A percentile compares a stretch with the other conserved stretches of the same genome.
Evolutionary conservation across 2,888 invertebrate genomes (phyloP).

Genomic region (Tanypteryx hageni): DNA sequence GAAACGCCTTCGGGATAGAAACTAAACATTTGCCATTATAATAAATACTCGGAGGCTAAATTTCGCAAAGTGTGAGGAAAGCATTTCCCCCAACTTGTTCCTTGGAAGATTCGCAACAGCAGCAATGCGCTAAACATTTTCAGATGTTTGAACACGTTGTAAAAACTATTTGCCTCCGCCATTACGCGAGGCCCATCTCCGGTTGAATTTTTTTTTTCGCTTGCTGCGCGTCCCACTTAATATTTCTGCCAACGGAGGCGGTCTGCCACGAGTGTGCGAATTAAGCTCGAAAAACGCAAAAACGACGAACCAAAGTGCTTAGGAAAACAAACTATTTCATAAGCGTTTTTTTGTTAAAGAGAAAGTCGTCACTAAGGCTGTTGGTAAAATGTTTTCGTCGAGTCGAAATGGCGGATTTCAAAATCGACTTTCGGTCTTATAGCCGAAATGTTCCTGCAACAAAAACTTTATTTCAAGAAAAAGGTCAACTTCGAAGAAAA

Average conservation of each 20-base stretch:
- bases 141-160: neutral
- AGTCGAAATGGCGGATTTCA: too few species aligned
- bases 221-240: constrained; percentile 16
- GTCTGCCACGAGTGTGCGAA: neutral
- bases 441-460: too few species aligned
- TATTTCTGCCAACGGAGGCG: neutral
- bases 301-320: neutral
- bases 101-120: neutral
- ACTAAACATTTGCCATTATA: neutral
- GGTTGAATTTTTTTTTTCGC: neutral
- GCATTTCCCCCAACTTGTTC: neutral
- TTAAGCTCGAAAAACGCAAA: neutral
- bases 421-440: too few species aligned
- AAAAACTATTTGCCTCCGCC: neutral
- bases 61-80: neutral
- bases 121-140: neutral
- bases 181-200: neutral
- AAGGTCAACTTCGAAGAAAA: too few species aligned
- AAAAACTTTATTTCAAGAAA: too few species aligned
- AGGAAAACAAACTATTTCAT: neutral
- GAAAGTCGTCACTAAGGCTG: too few species aligned
- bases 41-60: neutral
- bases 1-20: neutral
- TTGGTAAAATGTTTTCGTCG: too few species aligned
- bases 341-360: too few species aligned